Evolutionary conservation across 2,113 vertebrate species (phyloP).

Genomic region (Bos indicus): DNA sequence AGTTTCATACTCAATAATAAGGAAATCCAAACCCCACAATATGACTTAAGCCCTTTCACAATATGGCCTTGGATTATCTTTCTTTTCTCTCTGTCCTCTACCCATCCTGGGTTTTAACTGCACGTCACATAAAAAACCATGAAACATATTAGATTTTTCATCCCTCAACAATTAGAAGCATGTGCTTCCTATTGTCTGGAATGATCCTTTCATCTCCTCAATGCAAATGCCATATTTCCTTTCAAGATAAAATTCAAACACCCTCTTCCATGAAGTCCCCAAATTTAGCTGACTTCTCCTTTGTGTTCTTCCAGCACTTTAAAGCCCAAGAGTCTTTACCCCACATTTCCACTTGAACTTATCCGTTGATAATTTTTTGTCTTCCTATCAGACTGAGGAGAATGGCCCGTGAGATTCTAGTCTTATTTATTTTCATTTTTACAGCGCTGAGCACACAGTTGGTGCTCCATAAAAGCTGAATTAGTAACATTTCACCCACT

Average conservation of each 20-base stretch:
- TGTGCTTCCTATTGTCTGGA: neutral
- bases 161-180: neutral
- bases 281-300: neutral
- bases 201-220: neutral
- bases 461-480: neutral
- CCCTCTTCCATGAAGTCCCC: neutral
- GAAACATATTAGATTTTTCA: neutral
- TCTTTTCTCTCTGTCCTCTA: neutral
- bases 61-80: neutral
- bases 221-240: neutral
- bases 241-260: neutral
- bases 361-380: neutral
- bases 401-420: neutral
- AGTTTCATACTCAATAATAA: neutral
- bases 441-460: neutral
- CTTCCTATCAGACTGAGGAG: neutral
- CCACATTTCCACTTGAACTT: neutral
- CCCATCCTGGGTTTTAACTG: neutral
- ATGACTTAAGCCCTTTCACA: neutral
- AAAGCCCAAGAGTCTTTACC: neutral
- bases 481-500: neutral
- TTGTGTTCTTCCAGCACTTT: neutral
- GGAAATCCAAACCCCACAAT: neutral
- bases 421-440: neutral
- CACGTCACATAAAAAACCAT: neutral